A percentile compares a stretch with the other conserved stretches of the same genome.
phyloP scores from a whole-genome alignment of 2,797 vertebrate species.

The Phalloptychus januarius region DNA sequence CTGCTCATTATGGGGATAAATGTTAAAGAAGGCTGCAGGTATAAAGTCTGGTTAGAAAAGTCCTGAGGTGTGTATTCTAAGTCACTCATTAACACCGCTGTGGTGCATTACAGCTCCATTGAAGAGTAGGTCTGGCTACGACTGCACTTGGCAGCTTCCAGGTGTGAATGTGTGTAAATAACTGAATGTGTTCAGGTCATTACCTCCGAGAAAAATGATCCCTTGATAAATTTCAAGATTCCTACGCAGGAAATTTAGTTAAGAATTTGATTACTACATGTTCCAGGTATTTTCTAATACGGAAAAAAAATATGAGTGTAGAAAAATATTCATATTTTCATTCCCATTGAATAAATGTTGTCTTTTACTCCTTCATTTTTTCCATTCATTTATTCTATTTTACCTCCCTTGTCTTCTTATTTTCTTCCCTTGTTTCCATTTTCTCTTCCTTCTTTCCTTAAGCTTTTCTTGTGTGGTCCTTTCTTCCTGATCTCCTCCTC shows the following conservation, averaged over 20 bases:
- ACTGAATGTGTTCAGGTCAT: conserved; percentile 3
- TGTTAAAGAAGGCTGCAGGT: neutral
- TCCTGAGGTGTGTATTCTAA: neutral
- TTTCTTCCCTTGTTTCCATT: neutral
- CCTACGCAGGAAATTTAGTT: neutral
- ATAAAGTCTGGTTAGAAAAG: neutral
- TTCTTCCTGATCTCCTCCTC: neutral
- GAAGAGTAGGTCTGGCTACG: neutral
- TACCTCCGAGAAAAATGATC: neutral
- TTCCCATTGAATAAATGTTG: neutral
- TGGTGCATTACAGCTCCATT: neutral
- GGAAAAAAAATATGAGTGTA: neutral
- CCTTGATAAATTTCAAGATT: neutral
- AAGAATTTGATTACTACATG: neutral
- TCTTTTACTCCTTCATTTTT: neutral
- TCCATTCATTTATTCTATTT: neutral
- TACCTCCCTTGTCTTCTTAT: neutral
- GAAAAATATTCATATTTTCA: neutral
- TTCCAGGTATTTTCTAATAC: neutral
- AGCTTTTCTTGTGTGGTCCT: neutral
- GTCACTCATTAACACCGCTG: neutral
- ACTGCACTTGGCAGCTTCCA: conserved; percentile 11
- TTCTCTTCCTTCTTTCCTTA: neutral
- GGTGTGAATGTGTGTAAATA: conserved; percentile 13
- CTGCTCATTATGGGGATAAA: neutral